A percentile compares a stretch with the other conserved stretches of the same genome.
Conservation (phyloP, 2,113 vertebrate species). For the Perccottus glenii region DNA sequence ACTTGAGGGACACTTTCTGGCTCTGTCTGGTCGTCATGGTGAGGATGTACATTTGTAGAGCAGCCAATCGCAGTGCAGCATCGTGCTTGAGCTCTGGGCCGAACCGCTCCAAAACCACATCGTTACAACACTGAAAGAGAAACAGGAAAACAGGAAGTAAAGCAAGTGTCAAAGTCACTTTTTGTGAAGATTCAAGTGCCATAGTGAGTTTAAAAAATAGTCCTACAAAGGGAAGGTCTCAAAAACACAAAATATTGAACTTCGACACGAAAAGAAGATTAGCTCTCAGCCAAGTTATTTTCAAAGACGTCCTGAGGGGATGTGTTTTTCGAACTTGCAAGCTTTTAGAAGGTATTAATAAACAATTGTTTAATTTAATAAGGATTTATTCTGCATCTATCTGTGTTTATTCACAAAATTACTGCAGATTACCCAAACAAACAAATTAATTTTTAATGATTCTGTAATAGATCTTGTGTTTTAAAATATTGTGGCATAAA, state of each 20-base stretch:
- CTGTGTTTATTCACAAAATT: constrained; percentile 2
- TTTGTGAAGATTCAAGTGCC: neutral
- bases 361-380: constrained; percentile 11
- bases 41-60: constrained; percentile 96
- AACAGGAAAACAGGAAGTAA: constrained; percentile 1
- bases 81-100: constrained; percentile 94
- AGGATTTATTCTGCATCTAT: neutral
- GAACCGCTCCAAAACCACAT: constrained; percentile 93
- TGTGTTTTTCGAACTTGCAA: constrained; percentile 22
- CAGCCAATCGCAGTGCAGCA: constrained; percentile 89
- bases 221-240: too few relatives aligned
- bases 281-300: constrained; percentile 35
- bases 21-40: constrained; percentile 93
- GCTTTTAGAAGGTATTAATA: constrained; percentile 19
- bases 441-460: neutral
- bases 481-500: neutral
- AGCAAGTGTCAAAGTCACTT: neutral
- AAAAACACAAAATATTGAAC: constrained; percentile 18
- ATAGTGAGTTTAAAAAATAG: too few relatives aligned
- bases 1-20: constrained; percentile 97
- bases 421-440: constrained; percentile 5
- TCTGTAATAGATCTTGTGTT: neutral
- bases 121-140: constrained; percentile 89
- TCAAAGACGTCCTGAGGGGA: constrained; percentile 12
- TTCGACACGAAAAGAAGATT: too few relatives aligned